Conservation (phyloP, 1,140 invertebrate genomes). For the Psilanteris sp. region DNA sequence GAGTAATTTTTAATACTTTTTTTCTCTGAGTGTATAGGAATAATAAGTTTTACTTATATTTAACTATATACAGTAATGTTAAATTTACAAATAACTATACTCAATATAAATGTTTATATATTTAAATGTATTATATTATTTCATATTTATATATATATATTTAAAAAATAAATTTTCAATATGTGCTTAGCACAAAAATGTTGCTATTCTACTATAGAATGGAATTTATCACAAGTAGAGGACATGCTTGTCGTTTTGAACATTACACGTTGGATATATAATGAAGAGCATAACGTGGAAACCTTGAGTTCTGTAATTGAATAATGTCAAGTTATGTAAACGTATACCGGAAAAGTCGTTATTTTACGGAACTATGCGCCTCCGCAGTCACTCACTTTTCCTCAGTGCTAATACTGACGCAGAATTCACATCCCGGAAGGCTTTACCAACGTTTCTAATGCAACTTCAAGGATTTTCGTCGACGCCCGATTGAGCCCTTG, state of each 20-base stretch:
- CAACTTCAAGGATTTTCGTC: slow-evolving; percentile 58
- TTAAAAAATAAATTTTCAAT: no score
- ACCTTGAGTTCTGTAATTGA: slow-evolving; percentile 69
- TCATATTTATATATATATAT: no score
- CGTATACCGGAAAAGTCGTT: slow-evolving; percentile 65
- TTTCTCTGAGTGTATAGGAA: no score
- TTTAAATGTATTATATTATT: no score
- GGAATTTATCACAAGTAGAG: slow-evolving; percentile 20
- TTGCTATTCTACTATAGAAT: slow-evolving; percentile 46
- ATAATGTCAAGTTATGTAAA: slow-evolving; percentile 69
- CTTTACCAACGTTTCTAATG: slow-evolving; percentile 43
- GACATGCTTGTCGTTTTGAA: slow-evolving; percentile 43
- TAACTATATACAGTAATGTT: no score
- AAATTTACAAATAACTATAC: no score
- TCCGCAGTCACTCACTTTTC: slow-evolving; percentile 56
- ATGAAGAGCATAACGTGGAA: slow-evolving; percentile 61
- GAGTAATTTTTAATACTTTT: no score
- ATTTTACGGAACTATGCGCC: slow-evolving; percentile 60
- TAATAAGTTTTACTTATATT: no score
- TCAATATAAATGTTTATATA: no score
- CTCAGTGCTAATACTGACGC: slow-evolving; percentile 48
- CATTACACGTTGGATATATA: slow-evolving; percentile 45
- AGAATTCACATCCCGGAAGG: slow-evolving; percentile 59
- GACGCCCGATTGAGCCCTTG: slow-evolving; percentile 47
- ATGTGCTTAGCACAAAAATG: neutral